These are phyloP conservation scores for Homalodisca vitripennis DNA, from an alignment of 1,140 invertebrate species.

Conservation along the genomic window DNA sequence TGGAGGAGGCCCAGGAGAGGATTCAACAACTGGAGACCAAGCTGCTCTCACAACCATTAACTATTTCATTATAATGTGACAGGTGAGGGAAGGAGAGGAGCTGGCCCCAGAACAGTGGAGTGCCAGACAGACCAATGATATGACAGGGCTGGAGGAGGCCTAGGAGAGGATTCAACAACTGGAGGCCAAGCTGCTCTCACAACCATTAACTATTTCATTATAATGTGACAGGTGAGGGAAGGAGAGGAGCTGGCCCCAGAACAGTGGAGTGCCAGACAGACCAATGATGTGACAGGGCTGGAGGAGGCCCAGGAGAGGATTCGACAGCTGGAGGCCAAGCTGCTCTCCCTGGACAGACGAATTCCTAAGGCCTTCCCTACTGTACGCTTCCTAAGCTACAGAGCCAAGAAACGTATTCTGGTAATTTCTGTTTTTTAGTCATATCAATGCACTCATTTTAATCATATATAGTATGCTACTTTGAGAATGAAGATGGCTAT, in stretches of 20 bases:
- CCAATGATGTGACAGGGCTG: slow-evolving; percentile 11
- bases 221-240: neutral
- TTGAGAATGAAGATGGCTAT: too few species aligned
- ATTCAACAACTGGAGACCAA: slow-evolving; percentile 70
- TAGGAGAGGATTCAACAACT: slow-evolving; percentile 62
- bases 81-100: neutral
- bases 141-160: slow-evolving; percentile 45
- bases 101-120: neutral
- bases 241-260: neutral
- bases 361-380: slow-evolving; percentile 85
- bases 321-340: slow-evolving; percentile 66
- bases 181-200: slow-evolving; percentile 65
- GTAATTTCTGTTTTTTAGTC: slow-evolving; percentile 53
- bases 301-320: slow-evolving; percentile 58
- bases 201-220: too few species aligned
- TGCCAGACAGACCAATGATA: neutral
- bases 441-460: neutral
- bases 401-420: slow-evolving; percentile 86
- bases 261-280: neutral
- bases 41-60: slow-evolving; percentile 59
- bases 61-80: too few species aligned
- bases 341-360: slow-evolving; percentile 65
- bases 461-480: too few species aligned
- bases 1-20: slow-evolving; percentile 52
- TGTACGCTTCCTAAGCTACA: slow-evolving; percentile 87